A percentile compares a stretch with the other conserved stretches of the same genome.
Conservation (phyloP, 2,888 invertebrate genomes). For the Leucoptera coffeella region DNA sequence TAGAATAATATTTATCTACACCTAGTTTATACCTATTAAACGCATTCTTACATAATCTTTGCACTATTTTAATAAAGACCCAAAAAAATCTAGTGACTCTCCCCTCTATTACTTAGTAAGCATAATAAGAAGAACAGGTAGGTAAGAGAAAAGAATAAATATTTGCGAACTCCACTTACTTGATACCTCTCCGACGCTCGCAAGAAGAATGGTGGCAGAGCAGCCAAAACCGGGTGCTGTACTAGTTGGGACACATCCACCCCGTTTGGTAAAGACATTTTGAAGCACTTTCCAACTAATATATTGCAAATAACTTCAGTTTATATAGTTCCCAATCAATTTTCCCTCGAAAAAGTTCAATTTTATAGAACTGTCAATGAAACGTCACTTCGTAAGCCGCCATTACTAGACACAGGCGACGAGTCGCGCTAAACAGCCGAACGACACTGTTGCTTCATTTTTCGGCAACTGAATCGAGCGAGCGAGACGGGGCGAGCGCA, state of each 20-base stretch:
- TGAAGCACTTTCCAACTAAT: no score
- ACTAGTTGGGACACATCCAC: conserved; percentile 82
- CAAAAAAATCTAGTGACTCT: no score
- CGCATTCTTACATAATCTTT: no score
- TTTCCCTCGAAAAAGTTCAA: conserved; percentile 5
- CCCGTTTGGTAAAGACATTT: conserved; percentile 79
- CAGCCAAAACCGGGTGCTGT: conserved; percentile 79
- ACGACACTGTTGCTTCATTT: conserved; percentile 46
- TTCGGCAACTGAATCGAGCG: conserved; percentile 29
- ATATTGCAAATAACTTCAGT: conserved; percentile 4
- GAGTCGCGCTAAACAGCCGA: conserved; percentile 20
- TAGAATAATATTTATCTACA: no score
- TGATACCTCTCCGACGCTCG: conserved; percentile 89
- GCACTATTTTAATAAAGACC: no score
- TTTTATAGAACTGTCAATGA: conserved; percentile 2
- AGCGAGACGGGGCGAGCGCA: conserved; percentile 23
- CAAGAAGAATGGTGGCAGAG: conserved; percentile 81
- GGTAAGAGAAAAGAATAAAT: no score
- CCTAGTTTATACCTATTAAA: no score
- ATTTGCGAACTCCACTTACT: conserved; percentile 28
- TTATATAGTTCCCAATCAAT: neutral
- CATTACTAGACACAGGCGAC: conserved; percentile 3
- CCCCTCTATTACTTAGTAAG: no score
- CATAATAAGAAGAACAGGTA: no score
- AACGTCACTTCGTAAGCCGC: conserved; percentile 7